Evolutionary conservation across 2,113 vertebrate species (phyloP), one percentile per base, ranked within the genome.

Genomic region (Labrus mixtus): DNA sequence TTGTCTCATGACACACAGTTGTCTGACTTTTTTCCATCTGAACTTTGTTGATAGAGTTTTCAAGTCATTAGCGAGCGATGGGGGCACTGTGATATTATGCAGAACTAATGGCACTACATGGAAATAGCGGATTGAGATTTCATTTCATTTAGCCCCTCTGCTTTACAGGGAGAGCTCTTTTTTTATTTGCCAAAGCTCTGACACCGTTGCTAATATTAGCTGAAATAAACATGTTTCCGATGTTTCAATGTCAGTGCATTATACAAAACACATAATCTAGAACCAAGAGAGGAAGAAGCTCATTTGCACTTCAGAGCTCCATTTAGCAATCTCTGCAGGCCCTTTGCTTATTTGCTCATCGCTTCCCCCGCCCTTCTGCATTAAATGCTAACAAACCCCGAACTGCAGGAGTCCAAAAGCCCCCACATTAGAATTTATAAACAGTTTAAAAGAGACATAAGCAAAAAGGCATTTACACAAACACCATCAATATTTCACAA

Each of bases 401-500:
- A 87, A 80, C 91, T 48, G 79, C 81, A 80, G 89, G 91, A 92
- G 89, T 92, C 93, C 87, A 91, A 91, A 90, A 55, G 81, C 76
- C 64, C 64, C 68, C 70, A 3, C 86, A 89, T 94, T 94, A 89
- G 91, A 94, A 93, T 93, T 93, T 84, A 91, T 93, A 93, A 94
- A 93, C 88, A 94, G 91, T 90, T 92, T 90, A 83, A 83, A 83
- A 88, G 85, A 80, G 85, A 85, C 76, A 69, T 69, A 90, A 85
- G 87, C 85, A 90, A 87, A 33, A 50, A 85, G 73, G 85, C 91
- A 81, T 92, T 93, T 86, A 91, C 85, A 93, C 92, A 94, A 95
- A 95, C 93, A 95, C 56, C 90, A 94, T 95, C 82, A 93, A 95
- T 94, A 93, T 94, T 95, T 95, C 75, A 95, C 83, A 57, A 59